These are phyloP conservation scores for Apocheima hispidaria DNA, from an alignment of 2,888 invertebrate species.

Conservation along the genomic window DNA sequence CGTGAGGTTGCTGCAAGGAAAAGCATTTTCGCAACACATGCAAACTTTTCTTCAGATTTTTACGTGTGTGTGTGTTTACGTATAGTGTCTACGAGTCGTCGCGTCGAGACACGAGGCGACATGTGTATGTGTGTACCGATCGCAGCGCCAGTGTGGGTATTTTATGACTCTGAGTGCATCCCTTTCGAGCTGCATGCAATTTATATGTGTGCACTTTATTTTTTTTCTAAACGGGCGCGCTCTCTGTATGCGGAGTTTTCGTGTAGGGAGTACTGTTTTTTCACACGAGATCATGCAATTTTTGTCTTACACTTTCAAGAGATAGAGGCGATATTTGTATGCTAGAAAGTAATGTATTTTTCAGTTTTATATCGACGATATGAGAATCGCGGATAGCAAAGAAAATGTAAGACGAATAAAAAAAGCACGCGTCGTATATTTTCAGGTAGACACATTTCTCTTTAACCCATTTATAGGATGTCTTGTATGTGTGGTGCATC, in stretches of 20 bases:
- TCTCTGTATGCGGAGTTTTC: constrained; percentile 68
- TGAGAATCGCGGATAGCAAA: constrained; percentile 86
- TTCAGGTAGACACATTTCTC: constrained; percentile 87
- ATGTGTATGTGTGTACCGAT: constrained; percentile 53
- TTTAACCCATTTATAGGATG: constrained; percentile 84
- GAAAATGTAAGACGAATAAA: constrained; percentile 84
- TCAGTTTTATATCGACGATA: constrained; percentile 86
- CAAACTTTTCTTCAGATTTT: constrained; percentile 76
- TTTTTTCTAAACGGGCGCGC: constrained; percentile 79
- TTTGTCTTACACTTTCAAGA: constrained; percentile 43
- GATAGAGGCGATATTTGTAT: constrained; percentile 56
- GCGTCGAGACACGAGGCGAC: constrained; percentile 64
- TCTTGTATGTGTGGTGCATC: constrained; percentile 68
- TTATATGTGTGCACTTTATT: constrained; percentile 84
- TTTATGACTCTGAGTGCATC: constrained; percentile 86
- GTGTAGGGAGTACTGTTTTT: constrained; percentile 80
- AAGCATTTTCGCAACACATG: constrained; percentile 85
- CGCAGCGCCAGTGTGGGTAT: constrained; percentile 67
- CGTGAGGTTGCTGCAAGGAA: constrained; percentile 86
- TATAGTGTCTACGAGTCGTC: constrained; percentile 66
- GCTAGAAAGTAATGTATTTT: constrained; percentile 76
- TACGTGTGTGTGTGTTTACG: constrained; percentile 67
- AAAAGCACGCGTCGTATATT: constrained; percentile 84
- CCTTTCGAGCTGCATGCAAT: constrained; percentile 85
- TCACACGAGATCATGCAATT: constrained; percentile 50